Percentiles rank a stretch among this genome's conserved stretches.
phyloP scores from a whole-genome alignment of 2,888 invertebrate genomes.

The Onchidella celtica region DNA sequence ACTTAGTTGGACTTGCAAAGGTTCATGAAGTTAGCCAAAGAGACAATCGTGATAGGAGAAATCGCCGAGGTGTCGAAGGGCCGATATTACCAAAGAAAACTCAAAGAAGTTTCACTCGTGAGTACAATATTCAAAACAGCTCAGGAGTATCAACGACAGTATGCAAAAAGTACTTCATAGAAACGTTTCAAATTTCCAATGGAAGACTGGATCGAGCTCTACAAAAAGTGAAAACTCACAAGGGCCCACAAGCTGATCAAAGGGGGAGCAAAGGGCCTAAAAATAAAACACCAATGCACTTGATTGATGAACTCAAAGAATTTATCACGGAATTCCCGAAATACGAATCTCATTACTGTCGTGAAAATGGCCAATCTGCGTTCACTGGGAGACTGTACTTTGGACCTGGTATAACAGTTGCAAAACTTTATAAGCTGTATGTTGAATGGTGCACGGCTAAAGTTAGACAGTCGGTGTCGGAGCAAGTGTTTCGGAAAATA shows the following conservation, averaged over 20 bases:
- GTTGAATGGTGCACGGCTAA: not conserved
- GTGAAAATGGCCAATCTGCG: not conserved
- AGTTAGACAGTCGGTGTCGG: not conserved
- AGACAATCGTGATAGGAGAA: conserved; percentile 19
- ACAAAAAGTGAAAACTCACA: not conserved
- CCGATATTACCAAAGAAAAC: conserved; percentile 9
- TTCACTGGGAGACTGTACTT: not conserved
- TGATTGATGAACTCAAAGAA: not conserved
- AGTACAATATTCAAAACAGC: not conserved
- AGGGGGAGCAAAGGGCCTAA: conserved; percentile 7
- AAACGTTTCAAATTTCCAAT: conserved; percentile 13
- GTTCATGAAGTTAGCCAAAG: not conserved
- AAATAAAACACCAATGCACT: conserved; percentile 2
- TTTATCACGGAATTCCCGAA: not conserved
- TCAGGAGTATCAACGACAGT: not conserved
- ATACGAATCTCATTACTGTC: conserved; percentile 26
- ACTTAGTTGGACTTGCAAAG: conserved; percentile 7
- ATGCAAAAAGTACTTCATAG: conserved; percentile 3
- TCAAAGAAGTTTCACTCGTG: not conserved
- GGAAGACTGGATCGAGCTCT: conserved; percentile 10
- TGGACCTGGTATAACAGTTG: not conserved
- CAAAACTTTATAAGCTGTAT: not conserved
- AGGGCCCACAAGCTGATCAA: not conserved
- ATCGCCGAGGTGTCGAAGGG: not conserved
- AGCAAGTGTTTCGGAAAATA: not conserved